phyloP scores from a whole-genome alignment of 2,797 vertebrate species.

The Hypotaenidia philippensis region DNA sequence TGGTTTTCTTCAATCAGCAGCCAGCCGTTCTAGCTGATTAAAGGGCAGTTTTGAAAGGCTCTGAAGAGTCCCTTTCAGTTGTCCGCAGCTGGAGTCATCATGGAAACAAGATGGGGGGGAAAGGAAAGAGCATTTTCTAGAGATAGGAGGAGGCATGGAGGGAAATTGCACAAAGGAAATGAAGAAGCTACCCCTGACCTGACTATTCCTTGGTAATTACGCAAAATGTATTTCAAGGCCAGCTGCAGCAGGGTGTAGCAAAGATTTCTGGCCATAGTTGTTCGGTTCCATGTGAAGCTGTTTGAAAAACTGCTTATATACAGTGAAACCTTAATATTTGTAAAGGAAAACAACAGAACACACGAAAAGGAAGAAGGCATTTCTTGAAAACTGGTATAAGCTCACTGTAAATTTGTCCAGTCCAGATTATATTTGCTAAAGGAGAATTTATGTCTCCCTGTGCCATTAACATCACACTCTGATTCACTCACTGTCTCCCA shows the following conservation, averaged over 20 bases:
- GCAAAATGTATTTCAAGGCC: conserved; percentile 7
- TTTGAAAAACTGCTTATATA: neutral
- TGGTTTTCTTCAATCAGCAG: conserved; percentile 61
- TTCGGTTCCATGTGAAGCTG: neutral
- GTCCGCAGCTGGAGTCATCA: neutral
- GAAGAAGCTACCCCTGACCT: neutral
- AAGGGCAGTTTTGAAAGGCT: conserved; percentile 27
- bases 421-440: neutral
- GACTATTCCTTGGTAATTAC: conserved; percentile 18
- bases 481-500: conserved; percentile 25
- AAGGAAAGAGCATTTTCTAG: neutral
- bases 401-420: neutral
- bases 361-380: neutral
- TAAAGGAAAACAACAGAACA: neutral
- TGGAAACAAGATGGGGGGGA: neutral
- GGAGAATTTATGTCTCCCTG: conserved; percentile 26
- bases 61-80: conserved; percentile 52
- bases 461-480: conserved; percentile 22
- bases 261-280: neutral
- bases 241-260: neutral
- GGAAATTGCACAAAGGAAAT: conserved; percentile 16
- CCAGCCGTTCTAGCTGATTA: conserved; percentile 34
- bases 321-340: neutral
- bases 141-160: neutral
- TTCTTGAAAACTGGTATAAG: neutral